Evolutionary conservation across 2,888 invertebrate genomes (phyloP), one percentile per base, ranked within the genome.

Genomic region (Caenorhabditis auriculariae): DNA sequence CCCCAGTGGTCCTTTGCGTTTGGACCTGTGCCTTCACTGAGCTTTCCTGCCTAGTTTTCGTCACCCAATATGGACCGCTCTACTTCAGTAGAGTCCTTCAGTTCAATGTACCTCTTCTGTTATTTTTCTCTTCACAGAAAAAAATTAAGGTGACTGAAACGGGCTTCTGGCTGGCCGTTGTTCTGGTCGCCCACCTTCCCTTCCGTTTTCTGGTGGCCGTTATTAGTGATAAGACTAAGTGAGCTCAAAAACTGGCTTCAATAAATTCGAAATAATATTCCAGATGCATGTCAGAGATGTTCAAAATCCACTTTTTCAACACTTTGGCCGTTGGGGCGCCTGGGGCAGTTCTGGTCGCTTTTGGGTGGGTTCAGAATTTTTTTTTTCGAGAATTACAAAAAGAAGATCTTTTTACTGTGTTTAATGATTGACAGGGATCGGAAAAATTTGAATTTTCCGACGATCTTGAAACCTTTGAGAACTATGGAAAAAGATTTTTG

Each of bases 11-110:
- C 6, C 43, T 71, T 0, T 54, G 63, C 15, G 68, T 74, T 0
- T 75, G 75, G 75, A 57, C 74, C 27, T 70, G 69, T 46, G 72
- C 75, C 4, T 66, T 75, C 44, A 65, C 71, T 7, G 75, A 74
- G 46, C 37, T 75, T 26, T 68, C 69, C 23, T 63, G 65, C 0
- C 44, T 71, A 24, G 64, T 74, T 32, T 50, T 72, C 38, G 50
- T 75, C 12, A 50, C 64, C 19, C 66, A 68, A 3, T 75, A 75
- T 39, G 63, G 66, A 15, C 75, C 75, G 7, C 65, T 65, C n/a
- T 75, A 74, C 43, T 65, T 75, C 42, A 55, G 62, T 29, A 55
- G 51, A 17, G 57, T 55, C 15, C 53, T 65, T 24, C 51, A 56
- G 19, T 60, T 60, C 42, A 53, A 58, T 35, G 60, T 69, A 15